Base-by-base conservation (phyloP, 1,140 invertebrate genomes). In the Bombyx mandarina region DNA sequence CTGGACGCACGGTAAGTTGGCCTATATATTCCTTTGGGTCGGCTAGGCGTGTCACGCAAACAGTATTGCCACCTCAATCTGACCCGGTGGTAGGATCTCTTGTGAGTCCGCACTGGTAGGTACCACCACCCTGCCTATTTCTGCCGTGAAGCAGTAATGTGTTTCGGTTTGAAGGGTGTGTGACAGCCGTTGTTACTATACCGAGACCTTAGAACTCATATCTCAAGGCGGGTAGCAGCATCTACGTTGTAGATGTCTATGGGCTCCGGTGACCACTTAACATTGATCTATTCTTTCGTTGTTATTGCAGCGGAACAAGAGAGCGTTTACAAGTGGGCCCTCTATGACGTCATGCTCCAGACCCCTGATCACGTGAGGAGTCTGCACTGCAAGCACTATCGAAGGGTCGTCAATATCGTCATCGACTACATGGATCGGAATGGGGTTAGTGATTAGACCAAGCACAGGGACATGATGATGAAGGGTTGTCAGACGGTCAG, bases 361-460 rank as follows among this genome's bases (percentile, higher is more conserved):
- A 76, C 79, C 0, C 72, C 77, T 0, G 47, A 57, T 0, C 65
- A 55, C 0, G 79, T 77, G 0, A 52, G 77, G 5, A 70, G 60
- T 0, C 64, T 79, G 45, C 66, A 78, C 7, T 66, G 54, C 44
- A 63, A 71, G 0, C 49, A 65, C 22, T 73, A 54, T 43, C 59
- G 62, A 22, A 18, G 35, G 3, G 66, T 77, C 6, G 50, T 75
- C 3, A 18, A 9, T 1, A 55, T 64, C 8, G 10, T 75, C 7
- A 6, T 72, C 10, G 51, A 58, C 10, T 45, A 54, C 6, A 49
- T 72, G 6, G 61, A 68, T 7, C 53, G 58, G 10, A 58, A 52
- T 8, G 47, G 47, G 9, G 73, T 73, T 18, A 61, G 73, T 66
- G 43, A 4, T 18, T 18, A 18, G 12, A 18, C 12, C 12, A 18